These are phyloP conservation scores for Magallana gigas DNA, from an alignment of 1,140 invertebrate genomes.

Conservation along the genomic window DNA sequence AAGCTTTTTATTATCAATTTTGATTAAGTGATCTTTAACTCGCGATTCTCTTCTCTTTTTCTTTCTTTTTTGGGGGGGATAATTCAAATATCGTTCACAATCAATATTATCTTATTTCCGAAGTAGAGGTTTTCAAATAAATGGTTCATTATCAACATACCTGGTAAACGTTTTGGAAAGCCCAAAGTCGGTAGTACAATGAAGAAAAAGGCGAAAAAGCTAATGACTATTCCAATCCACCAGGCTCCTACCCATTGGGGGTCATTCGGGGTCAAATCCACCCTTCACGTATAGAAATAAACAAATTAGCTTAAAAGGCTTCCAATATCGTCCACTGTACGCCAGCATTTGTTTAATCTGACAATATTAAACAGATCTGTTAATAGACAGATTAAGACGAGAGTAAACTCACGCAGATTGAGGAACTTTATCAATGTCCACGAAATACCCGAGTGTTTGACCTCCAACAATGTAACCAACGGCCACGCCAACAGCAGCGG, in stretches of 20 bases:
- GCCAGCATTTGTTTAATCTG: too few relatives aligned
- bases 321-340: too few relatives aligned
- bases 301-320: too few relatives aligned
- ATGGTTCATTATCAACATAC: conserved; percentile 36
- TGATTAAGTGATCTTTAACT: too few relatives aligned
- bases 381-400: too few relatives aligned
- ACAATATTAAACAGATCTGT: too few relatives aligned
- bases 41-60: too few relatives aligned
- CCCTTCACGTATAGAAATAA: conserved; percentile 30
- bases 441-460: conserved; percentile 93
- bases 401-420: conserved; percentile 51
- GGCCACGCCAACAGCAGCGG: conserved; percentile 94
- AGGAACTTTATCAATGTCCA: conserved; percentile 84
- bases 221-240: conserved; percentile 65
- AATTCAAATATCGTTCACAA: neutral
- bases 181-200: conserved; percentile 57
- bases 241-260: conserved; percentile 68
- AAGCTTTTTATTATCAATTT: too few relatives aligned
- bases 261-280: conserved; percentile 58
- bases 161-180: conserved; percentile 64
- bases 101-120: too few relatives aligned
- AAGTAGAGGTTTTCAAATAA: too few relatives aligned
- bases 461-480: conserved; percentile 91
- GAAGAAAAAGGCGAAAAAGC: conserved; percentile 55
- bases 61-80: too few relatives aligned